Conservation (phyloP, 92 coral and sea anemone genomes). For the Parazoanthus atlanticus region DNA sequence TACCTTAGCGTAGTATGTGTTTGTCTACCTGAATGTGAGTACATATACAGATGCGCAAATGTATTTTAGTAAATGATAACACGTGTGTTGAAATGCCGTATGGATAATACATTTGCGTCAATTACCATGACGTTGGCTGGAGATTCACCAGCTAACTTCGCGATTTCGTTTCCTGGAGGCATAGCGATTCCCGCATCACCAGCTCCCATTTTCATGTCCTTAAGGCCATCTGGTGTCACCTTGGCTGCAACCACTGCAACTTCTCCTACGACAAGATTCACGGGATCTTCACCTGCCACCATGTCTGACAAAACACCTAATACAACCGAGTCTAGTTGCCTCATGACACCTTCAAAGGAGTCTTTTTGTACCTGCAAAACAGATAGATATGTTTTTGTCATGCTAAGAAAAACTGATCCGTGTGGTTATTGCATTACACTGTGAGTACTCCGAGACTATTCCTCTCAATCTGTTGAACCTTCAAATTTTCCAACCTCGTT, state of each 20-base stretch:
- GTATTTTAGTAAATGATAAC: background rate
- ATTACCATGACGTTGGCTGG: background rate
- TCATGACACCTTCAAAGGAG: background rate
- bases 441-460: no score
- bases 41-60: background rate
- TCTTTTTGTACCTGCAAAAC: background rate
- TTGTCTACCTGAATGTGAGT: no score
- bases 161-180: background rate
- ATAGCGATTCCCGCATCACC: background rate
- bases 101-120: background rate
- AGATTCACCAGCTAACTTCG: background rate
- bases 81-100: no score
- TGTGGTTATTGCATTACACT: no score
- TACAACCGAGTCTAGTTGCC: slow-evolving; percentile 2
- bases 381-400: background rate
- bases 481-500: no score
- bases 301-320: background rate
- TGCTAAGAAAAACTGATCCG: no score
- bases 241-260: background rate
- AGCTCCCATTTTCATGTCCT: background rate
- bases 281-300: slow-evolving; percentile 1
- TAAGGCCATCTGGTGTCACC: background rate
- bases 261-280: background rate
- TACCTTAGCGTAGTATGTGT: no score
- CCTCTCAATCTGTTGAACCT: no score